phyloP scores from a whole-genome alignment of 1,140 invertebrate genomes.

The Trachymyrmex cornetzi region DNA sequence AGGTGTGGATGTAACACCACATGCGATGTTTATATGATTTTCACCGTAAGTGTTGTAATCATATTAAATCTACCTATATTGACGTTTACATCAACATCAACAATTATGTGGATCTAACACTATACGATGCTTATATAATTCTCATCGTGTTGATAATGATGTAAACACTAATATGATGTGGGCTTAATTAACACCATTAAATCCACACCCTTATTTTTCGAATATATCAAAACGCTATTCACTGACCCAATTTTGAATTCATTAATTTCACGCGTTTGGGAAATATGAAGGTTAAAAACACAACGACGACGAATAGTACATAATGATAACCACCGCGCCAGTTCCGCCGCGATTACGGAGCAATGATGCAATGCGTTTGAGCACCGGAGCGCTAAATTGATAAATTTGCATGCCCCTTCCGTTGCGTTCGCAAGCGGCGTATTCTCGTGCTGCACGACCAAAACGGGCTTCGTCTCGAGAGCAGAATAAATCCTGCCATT shows the following conservation, averaged over 20 bases:
- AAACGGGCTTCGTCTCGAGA: constrained; percentile 46
- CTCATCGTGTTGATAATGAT: no score
- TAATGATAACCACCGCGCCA: constrained; percentile 29
- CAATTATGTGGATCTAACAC: no score
- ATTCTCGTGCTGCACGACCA: constrained; percentile 11
- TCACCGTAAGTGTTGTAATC: no score
- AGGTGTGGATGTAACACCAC: no score
- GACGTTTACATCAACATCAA: no score
- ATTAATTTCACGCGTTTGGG: background rate
- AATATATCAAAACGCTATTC: background rate
- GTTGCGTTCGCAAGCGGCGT: constrained; percentile 15
- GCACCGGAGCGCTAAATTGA: constrained; percentile 82
- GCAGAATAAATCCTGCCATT: constrained; percentile 44
- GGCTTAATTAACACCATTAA: no score
- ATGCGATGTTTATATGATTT: no score
- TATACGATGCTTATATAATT: no score
- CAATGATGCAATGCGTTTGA: constrained; percentile 80
- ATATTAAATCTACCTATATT: no score
- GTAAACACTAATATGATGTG: no score
- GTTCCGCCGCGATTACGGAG: constrained; percentile 70
- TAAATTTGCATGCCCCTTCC: constrained; percentile 83
- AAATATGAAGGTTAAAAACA: background rate
- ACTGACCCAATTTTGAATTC: constrained; percentile 15
- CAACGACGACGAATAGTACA: constrained; percentile 17
- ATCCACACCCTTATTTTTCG: no score